These are phyloP conservation scores for Colletes gigas DNA, from an alignment of 1,140 invertebrate genomes.

Conservation along the genomic window DNA sequence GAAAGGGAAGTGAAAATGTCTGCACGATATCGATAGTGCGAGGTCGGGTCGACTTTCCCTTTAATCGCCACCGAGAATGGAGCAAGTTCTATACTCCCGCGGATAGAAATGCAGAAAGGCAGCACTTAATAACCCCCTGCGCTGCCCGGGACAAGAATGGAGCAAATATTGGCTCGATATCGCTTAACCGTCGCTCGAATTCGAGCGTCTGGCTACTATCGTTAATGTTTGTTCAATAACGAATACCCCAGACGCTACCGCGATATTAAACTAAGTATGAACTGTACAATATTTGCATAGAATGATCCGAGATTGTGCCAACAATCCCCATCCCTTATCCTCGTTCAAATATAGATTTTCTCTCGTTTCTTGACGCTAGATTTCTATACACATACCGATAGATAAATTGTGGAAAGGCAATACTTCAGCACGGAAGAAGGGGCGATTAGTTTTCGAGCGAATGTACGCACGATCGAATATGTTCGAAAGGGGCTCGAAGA, in stretches of 20 bases:
- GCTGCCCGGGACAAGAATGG: constrained; percentile 12
- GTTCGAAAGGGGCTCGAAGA: not conserved
- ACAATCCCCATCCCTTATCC: not conserved
- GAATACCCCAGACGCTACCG: not conserved
- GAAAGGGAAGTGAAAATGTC: too few relatives aligned
- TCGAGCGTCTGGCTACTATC: not conserved
- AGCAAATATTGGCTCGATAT: constrained; percentile 27
- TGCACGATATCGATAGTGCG: not conserved
- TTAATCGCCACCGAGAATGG: not conserved
- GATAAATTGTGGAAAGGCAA: too few relatives aligned
- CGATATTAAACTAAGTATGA: not conserved
- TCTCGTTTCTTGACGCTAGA: too few relatives aligned
- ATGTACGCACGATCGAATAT: too few relatives aligned
- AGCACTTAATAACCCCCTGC: not conserved
- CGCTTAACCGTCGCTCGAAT: constrained; percentile 12
- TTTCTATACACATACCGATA: too few relatives aligned
- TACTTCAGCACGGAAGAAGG: too few relatives aligned
- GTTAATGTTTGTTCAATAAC: constrained; percentile 19
- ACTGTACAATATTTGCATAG: not conserved
- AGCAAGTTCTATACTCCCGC: too few relatives aligned
- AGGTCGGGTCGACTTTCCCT: not conserved
- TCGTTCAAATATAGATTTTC: too few relatives aligned
- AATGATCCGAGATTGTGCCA: not conserved
- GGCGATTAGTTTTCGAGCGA: too few relatives aligned
- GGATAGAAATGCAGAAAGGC: constrained; percentile 8